Evolutionary conservation across 2,888 invertebrate species (phyloP), one percentile per base, ranked within the genome.

Genomic region (Dromius quadrimaculatus): DNA sequence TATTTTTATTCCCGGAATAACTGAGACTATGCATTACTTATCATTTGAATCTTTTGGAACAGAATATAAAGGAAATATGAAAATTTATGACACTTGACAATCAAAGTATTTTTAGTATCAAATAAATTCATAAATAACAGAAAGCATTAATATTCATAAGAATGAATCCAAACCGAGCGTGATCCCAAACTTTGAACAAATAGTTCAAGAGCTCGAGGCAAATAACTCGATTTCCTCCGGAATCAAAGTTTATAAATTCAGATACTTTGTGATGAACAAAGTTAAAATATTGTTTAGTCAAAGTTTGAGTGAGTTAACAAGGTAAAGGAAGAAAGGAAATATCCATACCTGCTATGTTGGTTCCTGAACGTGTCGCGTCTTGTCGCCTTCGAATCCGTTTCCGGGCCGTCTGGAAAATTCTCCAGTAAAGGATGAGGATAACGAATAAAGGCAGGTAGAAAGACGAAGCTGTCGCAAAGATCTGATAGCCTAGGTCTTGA

Each of bases 371-470:
- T 57, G 83, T 83, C 34, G 81, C 79, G 23, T 72, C 73, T 17
- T 87, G 86, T 76, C 90, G 85, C 78, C 90, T 84, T 70, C 95
- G 87, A 78, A 95, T 95, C 81, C 95, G 87, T 81, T 91, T 91
- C 71, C 94, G 86, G 4, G 97, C 97, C 3, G 95, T 93, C 82
- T 94, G 91, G 84, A 93, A 92, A 85, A 92, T 96, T 80, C 93
- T 88, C 91, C 93, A 94, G 84, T 97, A 97, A 50, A 97, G 87
- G 78, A 94, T 88, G 75, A 97, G 87, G 79, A 97, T 95, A 64
- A 94, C 90, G 72, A 92, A 85, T 50, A 96, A 88, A 20, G 97
- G 97, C 74, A 94, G 88, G 82, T 95, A 97, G 84, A 97, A 97
- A 36, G 95, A 95, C 23, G 93, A 93, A 23, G 92, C 89, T 0